Conservation (phyloP, 2,888 invertebrate genomes). For the Aleiodes testaceus region DNA sequence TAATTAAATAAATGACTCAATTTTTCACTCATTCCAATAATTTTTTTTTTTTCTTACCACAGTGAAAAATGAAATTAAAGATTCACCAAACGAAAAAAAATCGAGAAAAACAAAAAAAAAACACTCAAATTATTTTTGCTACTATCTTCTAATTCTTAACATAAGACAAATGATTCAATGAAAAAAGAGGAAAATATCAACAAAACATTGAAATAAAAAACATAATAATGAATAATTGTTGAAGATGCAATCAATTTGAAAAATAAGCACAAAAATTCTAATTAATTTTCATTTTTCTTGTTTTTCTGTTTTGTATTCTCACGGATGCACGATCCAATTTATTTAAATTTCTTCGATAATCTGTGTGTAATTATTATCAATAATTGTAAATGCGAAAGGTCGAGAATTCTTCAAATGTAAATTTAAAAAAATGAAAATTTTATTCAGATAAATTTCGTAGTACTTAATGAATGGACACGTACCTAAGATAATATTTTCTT, state of each 20-base stretch:
- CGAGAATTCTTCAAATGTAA: not conserved
- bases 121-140: slow-evolving; percentile 50
- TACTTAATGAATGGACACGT: slow-evolving; percentile 33
- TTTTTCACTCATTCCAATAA: slow-evolving; percentile 9
- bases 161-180: not conserved
- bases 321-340: slow-evolving; percentile 40
- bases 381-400: not conserved
- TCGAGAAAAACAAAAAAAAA: not conserved
- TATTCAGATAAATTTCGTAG: not conserved
- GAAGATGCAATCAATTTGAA: slow-evolving; percentile 12
- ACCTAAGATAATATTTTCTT: slow-evolving; percentile 31
- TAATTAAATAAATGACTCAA: not conserved
- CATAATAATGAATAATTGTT: slow-evolving; percentile 15
- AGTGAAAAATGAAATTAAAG: slow-evolving; percentile 24
- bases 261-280: not conserved
- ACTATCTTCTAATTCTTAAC: slow-evolving; percentile 37
- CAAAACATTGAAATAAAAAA: slow-evolving; percentile 31
- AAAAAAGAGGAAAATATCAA: slow-evolving; percentile 6
- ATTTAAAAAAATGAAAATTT: no score
- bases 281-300: no score
- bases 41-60: slow-evolving; percentile 14
- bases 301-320: slow-evolving; percentile 27
- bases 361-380: not conserved
- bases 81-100: slow-evolving; percentile 5
- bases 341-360: slow-evolving; percentile 19